These are phyloP conservation scores for Tamias sibiricus DNA, from an alignment of 2,113 vertebrate genomes.

Conservation along the genomic window DNA sequence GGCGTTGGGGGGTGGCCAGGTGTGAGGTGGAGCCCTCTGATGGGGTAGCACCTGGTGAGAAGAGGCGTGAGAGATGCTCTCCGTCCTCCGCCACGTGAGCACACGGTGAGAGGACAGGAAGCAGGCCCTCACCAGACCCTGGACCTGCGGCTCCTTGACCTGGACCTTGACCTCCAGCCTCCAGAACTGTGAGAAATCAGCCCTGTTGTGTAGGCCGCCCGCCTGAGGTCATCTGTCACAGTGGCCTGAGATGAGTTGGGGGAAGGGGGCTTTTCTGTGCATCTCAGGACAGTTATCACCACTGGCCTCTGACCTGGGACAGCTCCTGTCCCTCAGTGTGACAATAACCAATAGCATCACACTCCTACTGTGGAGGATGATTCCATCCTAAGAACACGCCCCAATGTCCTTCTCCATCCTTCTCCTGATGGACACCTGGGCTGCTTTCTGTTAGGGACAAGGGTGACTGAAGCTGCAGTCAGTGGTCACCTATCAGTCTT, in stretches of 20 bases:
- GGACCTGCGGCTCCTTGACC: background rate
- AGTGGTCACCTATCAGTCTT: background rate
- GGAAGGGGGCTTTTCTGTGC: background rate
- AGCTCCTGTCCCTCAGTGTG: background rate
- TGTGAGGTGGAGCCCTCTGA: too few species aligned
- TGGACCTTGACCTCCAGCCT: background rate
- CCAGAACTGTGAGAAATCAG: background rate
- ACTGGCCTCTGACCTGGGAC: background rate
- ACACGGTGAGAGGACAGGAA: background rate
- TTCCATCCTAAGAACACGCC: background rate
- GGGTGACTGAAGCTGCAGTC: background rate
- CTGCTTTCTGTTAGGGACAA: background rate
- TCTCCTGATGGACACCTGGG: background rate
- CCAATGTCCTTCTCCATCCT: accelerated
- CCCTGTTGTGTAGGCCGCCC: background rate
- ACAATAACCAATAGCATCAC: background rate
- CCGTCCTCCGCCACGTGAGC: background rate
- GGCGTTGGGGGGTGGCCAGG: background rate
- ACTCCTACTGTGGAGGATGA: background rate
- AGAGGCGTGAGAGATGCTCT: background rate
- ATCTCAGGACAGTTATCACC: background rate
- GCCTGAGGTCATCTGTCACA: background rate
- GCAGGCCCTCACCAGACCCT: background rate
- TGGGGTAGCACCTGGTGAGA: background rate
- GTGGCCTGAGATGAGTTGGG: background rate